Evolutionary conservation across 2,888 invertebrate genomes (phyloP).

Genomic region (Bedellia somnulentella): DNA sequence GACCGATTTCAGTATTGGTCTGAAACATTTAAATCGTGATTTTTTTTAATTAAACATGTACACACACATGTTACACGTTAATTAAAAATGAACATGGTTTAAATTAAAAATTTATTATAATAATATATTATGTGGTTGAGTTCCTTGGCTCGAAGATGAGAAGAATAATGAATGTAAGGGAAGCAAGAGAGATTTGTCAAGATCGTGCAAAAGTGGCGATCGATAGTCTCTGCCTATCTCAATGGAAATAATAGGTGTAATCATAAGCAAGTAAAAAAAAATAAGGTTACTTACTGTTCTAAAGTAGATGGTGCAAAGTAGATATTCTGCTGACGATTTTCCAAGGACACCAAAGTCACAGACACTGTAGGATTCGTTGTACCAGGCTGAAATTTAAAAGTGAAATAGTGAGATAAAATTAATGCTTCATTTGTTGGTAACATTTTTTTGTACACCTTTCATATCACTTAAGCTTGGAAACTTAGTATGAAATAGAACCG

Average conservation of each 20-base stretch:
- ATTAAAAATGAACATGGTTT: too few relatives aligned
- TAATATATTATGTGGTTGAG: not conserved
- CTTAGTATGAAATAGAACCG: too few relatives aligned
- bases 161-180: too few relatives aligned
- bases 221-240: too few relatives aligned
- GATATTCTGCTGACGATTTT: conserved; percentile 13
- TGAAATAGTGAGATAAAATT: not conserved
- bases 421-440: not conserved
- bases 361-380: conserved; percentile 41
- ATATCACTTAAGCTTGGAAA: not conserved
- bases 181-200: too few relatives aligned
- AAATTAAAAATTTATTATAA: not conserved
- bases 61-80: too few relatives aligned
- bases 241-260: too few relatives aligned
- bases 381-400: conserved; percentile 31
- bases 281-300: conserved; percentile 38
- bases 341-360: conserved; percentile 32
- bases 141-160: not conserved
- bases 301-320: conserved; percentile 26
- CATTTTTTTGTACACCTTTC: not conserved
- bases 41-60: too few relatives aligned
- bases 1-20: conserved; percentile 70
- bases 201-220: too few relatives aligned
- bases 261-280: too few relatives aligned
- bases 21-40: conserved; percentile 18